Evolutionary conservation across 1,140 invertebrate species (phyloP).

Genomic region (Pseudomyrmex flavicornis): DNA sequence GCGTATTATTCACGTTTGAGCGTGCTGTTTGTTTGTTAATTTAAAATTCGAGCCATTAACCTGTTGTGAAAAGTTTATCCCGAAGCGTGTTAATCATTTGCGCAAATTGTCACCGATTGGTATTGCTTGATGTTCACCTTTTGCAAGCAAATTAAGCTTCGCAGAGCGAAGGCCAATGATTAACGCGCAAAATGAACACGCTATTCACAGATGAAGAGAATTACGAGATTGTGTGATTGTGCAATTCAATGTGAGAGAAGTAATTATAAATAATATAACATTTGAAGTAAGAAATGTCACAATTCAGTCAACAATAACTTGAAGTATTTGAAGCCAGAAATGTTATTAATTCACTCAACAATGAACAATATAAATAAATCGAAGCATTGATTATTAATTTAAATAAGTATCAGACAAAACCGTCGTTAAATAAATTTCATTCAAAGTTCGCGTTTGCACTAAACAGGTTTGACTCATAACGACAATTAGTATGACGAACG

Average conservation of each 20-base stretch:
- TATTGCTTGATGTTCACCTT: slow-evolving; percentile 46
- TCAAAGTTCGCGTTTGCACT: neutral
- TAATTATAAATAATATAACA: too few relatives aligned
- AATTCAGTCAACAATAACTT: too few relatives aligned
- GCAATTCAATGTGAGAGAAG: neutral
- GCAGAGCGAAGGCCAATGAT: neutral
- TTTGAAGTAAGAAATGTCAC: too few relatives aligned
- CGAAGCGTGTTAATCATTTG: slow-evolving; percentile 25
- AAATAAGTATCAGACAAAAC: neutral
- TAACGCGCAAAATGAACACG: neutral
- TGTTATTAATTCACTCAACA: too few relatives aligned
- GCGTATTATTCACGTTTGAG: slow-evolving; percentile 11
- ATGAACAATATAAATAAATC: neutral
- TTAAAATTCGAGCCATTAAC: slow-evolving; percentile 44
- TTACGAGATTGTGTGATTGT: neutral
- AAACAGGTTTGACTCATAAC: slow-evolving; percentile 17
- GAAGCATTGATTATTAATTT: neutral
- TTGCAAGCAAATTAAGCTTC: slow-evolving; percentile 40
- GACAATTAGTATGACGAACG: slow-evolving; percentile 41
- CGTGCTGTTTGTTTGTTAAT: slow-evolving; percentile 45
- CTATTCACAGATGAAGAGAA: neutral
- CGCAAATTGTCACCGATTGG: slow-evolving; percentile 15
- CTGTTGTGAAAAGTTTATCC: slow-evolving; percentile 17
- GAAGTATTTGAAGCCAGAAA: neutral
- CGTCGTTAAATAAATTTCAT: slow-evolving; percentile 16